Evolutionary conservation across 2,113 vertebrate genomes (phyloP), one percentile per base, ranked within the genome.

Genomic region (Choloepus hoffmanni): DNA sequence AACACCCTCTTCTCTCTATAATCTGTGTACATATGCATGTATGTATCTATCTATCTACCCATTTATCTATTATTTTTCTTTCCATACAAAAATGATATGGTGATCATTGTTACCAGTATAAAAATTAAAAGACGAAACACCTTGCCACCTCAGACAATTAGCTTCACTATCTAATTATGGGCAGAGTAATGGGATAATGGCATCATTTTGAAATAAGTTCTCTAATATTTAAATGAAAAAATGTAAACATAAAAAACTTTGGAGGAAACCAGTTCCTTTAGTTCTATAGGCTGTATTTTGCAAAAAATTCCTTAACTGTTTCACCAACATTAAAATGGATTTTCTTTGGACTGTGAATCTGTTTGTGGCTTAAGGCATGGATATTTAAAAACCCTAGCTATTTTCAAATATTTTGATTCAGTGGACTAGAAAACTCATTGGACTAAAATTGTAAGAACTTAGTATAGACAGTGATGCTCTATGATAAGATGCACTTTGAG

Each of bases 391-490:
- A 89, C 0, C 7, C 14, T 73, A 76, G 11, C 2, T 63, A n/a
- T 76, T 95, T 94, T 78, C 7, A 93, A 89, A 74, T 83, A 89
- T 70, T 62, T 45, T 89, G 5, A 60, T 21, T 89, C 5, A 58
- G 2, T 67, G 11, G 1, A 55, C 77, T 68, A 89, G 12, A 77
- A 93, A 62, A 84, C 21, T 40, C 3, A 48, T 12, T 55, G 24
- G 7, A 7, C 15, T 78, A 89, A 93, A 86, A 48, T 4, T 48
- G 4, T 12, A 60, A 95, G 24, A 92, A 63, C 30, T 85, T n/a
- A 78, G 12, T 83, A 89, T n/a, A 53, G 33, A 65, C 50, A 89
- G 68, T 43, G 30, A 60, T 18, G 1, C 48, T 62, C 24, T 72
- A 3, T 23, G 45, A 89, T 63, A 89, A 43, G 19, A 33, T 12